Conservation (phyloP, 2,888 invertebrate genomes). For the Antitype chi region DNA sequence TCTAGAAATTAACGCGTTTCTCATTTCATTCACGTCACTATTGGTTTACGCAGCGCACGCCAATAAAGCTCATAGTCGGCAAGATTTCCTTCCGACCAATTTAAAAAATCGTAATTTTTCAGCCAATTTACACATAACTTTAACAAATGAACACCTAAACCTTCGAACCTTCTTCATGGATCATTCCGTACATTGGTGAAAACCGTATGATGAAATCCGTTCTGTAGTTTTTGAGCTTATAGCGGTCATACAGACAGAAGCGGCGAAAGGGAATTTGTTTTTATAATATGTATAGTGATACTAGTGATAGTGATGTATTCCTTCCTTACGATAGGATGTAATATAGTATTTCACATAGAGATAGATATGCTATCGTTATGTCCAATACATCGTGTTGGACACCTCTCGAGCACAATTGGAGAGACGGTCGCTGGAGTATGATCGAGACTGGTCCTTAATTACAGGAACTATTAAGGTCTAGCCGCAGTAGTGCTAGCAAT, state of each 20-base stretch:
- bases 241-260: too few species aligned
- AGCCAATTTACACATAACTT: too few species aligned
- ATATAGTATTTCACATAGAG: background rate
- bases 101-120: background rate
- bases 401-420: slow-evolving; percentile 28
- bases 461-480: slow-evolving; percentile 16
- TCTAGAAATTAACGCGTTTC: background rate
- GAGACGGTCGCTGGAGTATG: slow-evolving; percentile 1
- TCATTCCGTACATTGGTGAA: background rate
- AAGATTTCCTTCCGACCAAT: background rate
- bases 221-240: background rate
- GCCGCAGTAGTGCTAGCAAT: background rate
- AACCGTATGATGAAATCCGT: background rate
- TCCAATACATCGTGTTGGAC: background rate
- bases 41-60: background rate
- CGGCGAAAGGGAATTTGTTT: background rate
- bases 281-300: background rate
- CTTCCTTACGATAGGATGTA: background rate
- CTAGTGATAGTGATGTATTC: background rate
- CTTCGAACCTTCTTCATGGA: too few species aligned
- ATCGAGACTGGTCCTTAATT: slow-evolving; percentile 18
- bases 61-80: background rate
- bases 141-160: too few species aligned
- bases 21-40: background rate
- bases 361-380: background rate